phyloP scores from a whole-genome alignment of 2,888 invertebrate species.

The Colostygia pectinataria region DNA sequence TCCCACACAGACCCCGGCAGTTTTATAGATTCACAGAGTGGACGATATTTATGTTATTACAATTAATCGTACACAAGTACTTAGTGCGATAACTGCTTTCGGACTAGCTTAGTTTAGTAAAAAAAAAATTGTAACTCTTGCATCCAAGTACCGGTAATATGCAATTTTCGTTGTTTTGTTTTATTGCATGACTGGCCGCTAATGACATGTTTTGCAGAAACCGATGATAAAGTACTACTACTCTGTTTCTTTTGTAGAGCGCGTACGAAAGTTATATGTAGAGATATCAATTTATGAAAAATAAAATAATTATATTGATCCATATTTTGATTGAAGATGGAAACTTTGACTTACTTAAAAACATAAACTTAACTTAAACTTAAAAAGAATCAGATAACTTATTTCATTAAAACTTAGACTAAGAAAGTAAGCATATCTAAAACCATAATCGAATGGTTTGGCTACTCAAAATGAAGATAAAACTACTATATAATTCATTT shows the following conservation, averaged over 20 bases:
- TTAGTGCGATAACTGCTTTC: constrained; percentile 23
- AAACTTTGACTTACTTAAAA: too few species aligned
- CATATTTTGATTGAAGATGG: too few species aligned
- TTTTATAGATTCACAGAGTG: constrained; percentile 58
- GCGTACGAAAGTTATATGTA: too few species aligned
- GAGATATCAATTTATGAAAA: too few species aligned
- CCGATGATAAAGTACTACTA: constrained; percentile 6
- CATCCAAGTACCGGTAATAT: constrained; percentile 1
- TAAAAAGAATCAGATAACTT: too few species aligned
- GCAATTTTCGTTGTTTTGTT: constrained; percentile 11
- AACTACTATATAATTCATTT: too few species aligned
- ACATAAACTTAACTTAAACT: too few species aligned
- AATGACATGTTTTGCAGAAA: constrained; percentile 18
- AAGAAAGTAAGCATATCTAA: too few species aligned
- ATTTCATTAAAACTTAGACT: too few species aligned
- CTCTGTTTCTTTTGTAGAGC: background rate
- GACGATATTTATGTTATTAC: constrained; percentile 36
- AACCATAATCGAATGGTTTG: too few species aligned
- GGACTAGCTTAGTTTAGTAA: background rate
- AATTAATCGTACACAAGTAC: constrained; percentile 32
- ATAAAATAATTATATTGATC: too few species aligned
- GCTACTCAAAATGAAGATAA: too few species aligned
- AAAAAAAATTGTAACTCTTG: constrained; percentile 7
- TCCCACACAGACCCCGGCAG: constrained; percentile 46
- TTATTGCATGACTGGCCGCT: constrained; percentile 14